Evolutionary conservation across 2,797 vertebrate genomes (phyloP), one percentile per base, ranked within the genome.

Genomic region (Acanthurus lineatus): DNA sequence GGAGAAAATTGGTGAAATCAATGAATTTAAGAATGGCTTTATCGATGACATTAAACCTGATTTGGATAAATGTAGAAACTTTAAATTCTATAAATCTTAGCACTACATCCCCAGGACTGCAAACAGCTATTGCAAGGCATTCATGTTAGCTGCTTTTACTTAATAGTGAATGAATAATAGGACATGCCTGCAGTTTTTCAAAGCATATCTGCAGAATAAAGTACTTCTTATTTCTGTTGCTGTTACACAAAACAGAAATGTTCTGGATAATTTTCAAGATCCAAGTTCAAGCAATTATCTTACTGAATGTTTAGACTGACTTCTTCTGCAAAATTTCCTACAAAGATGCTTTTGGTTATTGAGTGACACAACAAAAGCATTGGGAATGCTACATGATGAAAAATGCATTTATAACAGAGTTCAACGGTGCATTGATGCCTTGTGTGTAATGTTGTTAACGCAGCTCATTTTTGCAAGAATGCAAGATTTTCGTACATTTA

Each of bases 21-120:
- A 4, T 47, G 45, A 47, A 42, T 42, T 42, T 42, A 42, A 42
- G 40, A 12, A 47, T 47, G 15, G 45, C 1, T 17, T 47, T 17
- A 15, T 15, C 1, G 17, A 19, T 49, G 59, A 16, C 6, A 11
- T 44, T 44, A 32, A 44, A 59, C 12, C 35, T n/a, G 9, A 63
- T 48, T 53, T 65, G 11, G 15, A 38, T n/a, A n/a, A 76, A 67
- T 69, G 64, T 68, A 16, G 42, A 2, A 28, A 63, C 45, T 25
- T 58, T 58, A 2, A 49, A 32, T 28, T 68, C 32, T 42, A n/a
- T n/a, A 35, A 32, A 57, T 11, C 25, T 11, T 25, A 25, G 28
- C 19, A 4, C 16, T 45, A 69, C 25, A 28, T 42, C 32, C 35
- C 53, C 7, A 65, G 47, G 40, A 49, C 32, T 48, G 28, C 6